Evolutionary conservation across 2,797 vertebrate genomes (phyloP).

Genomic region (Ctenopoma multispine): DNA sequence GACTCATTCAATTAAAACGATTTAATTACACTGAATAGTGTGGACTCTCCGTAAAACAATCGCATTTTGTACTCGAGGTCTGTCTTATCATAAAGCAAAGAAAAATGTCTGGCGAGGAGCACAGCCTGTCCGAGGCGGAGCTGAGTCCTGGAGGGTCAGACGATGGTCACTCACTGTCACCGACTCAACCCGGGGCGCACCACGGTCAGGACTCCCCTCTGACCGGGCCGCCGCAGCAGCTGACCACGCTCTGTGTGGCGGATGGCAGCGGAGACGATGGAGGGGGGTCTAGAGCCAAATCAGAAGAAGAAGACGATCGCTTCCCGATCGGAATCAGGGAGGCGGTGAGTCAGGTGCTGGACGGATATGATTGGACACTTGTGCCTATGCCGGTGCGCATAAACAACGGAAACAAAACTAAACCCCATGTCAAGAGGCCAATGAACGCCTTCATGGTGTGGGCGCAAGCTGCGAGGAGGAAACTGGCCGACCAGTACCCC

Average conservation of each 20-base stretch:
- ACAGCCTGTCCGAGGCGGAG: slow-evolving; percentile 96
- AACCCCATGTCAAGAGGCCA: slow-evolving; percentile 95
- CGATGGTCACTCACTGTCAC: slow-evolving; percentile 93
- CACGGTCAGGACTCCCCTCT: slow-evolving; percentile 81
- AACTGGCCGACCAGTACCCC: slow-evolving; percentile 96
- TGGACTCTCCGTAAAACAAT: slow-evolving; percentile 9
- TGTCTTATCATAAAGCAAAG: slow-evolving; percentile 12
- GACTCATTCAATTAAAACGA: slow-evolving; percentile 18
- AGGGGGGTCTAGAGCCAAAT: slow-evolving; percentile 66
- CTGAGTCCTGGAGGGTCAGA: slow-evolving; percentile 97
- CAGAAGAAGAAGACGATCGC: slow-evolving; percentile 93
- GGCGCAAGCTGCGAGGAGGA: slow-evolving; percentile 96
- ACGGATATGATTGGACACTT: slow-evolving; percentile 98
- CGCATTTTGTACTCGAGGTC: not conserved
- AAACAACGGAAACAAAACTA: slow-evolving; percentile 95
- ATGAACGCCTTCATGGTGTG: slow-evolving; percentile 97
- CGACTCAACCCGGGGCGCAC: slow-evolving; percentile 81
- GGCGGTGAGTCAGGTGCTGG: slow-evolving; percentile 97
- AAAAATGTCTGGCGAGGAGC: slow-evolving; percentile 90
- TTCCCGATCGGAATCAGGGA: slow-evolving; percentile 97
- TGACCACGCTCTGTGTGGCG: slow-evolving; percentile 75
- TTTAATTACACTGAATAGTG: slow-evolving; percentile 8
- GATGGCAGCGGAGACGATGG: slow-evolving; percentile 72
- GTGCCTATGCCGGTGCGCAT: slow-evolving; percentile 98
- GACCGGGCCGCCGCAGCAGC: slow-evolving; percentile 69